Percentiles rank a stretch among this genome's conserved stretches.
These are phyloP conservation scores for Crocidura indochinensis DNA, from an alignment of 2,797 vertebrate genomes.

Conservation along the genomic window DNA sequence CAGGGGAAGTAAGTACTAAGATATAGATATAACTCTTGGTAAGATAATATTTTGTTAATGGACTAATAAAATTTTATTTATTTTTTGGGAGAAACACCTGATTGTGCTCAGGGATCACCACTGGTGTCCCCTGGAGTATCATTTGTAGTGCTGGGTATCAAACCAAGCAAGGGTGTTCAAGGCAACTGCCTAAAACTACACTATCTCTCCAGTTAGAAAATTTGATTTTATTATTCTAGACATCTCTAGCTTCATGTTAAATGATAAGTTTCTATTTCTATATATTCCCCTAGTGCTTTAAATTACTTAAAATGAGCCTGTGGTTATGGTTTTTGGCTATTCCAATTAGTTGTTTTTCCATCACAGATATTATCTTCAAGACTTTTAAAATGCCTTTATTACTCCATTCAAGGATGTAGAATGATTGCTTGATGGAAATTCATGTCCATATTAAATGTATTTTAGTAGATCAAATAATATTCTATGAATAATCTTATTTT, in stretches of 20 bases:
- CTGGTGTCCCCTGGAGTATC: no score
- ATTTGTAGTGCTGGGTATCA: no score
- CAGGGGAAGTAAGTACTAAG: slow-evolving; percentile 18
- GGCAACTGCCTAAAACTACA: no score
- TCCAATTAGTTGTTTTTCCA: slow-evolving; percentile 66
- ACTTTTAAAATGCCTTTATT: slow-evolving; percentile 66
- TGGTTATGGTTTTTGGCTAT: slow-evolving; percentile 50
- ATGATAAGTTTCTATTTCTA: slow-evolving; percentile 30
- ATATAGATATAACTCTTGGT: neutral
- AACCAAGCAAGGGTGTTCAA: no score
- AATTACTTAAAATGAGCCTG: slow-evolving; percentile 61
- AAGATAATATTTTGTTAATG: slow-evolving; percentile 46
- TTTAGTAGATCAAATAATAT: slow-evolving; percentile 68
- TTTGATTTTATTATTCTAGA: slow-evolving; percentile 68
- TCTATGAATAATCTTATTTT: slow-evolving; percentile 53
- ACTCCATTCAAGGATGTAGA: slow-evolving; percentile 13
- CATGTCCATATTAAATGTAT: slow-evolving; percentile 27
- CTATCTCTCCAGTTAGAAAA: neutral
- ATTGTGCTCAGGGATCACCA: no score
- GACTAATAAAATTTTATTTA: slow-evolving; percentile 71
- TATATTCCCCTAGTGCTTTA: slow-evolving; percentile 22
- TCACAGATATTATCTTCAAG: slow-evolving; percentile 16
- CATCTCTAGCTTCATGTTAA: slow-evolving; percentile 47
- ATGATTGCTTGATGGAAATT: slow-evolving; percentile 65
- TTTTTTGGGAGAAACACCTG: neutral